phyloP scores from a whole-genome alignment of 2,113 vertebrate genomes.

The Gymnarchus niloticus region DNA sequence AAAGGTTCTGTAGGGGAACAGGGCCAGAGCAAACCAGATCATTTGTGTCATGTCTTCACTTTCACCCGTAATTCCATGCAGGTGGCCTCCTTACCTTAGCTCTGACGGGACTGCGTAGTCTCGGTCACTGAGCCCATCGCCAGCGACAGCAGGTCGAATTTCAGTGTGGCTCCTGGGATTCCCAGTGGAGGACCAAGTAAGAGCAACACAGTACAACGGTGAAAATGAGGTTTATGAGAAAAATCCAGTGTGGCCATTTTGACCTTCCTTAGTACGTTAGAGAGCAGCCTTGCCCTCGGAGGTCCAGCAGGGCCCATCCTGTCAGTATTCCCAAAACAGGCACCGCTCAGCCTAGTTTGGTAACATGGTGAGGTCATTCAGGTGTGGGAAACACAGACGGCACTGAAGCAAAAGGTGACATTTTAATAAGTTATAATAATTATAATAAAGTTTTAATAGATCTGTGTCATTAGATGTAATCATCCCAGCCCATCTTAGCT shows the following conservation, averaged over 20 bases:
- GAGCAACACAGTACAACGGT: not conserved
- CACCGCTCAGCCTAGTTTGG: not conserved
- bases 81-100: constrained; percentile 37
- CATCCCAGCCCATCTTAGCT: not conserved
- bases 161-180: constrained; percentile 28
- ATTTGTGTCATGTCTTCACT: not conserved
- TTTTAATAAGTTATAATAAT: not conserved
- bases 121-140: not conserved
- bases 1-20: not conserved
- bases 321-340: too few species aligned
- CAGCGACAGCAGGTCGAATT: constrained; percentile 9
- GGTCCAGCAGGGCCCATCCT: too few species aligned
- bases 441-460: not conserved
- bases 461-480: not conserved
- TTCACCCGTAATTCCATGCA: not conserved
- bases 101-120: constrained; percentile 28
- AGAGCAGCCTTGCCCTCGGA: too few species aligned
- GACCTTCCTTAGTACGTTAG: not conserved
- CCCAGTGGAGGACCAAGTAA: not conserved
- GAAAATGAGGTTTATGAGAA: not conserved
- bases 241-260: not conserved
- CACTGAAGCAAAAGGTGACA: constrained; percentile 36
- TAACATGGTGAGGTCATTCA: not conserved
- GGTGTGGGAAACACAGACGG: constrained; percentile 7
- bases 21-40: not conserved